Base-by-base conservation (phyloP, 2,888 invertebrate species). In the Tineola bisselliella region DNA sequence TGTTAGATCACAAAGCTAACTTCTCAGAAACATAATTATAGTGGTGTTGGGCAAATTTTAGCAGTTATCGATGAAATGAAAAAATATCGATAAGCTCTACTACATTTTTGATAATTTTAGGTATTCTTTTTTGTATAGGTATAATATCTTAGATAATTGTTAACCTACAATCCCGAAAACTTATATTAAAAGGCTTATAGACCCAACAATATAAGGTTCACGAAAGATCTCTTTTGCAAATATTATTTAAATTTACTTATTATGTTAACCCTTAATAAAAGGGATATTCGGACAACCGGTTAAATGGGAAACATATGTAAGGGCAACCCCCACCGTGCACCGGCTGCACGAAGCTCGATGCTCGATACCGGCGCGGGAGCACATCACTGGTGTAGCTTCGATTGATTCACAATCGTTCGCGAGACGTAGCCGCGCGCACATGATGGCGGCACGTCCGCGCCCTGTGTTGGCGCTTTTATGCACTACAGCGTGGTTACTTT, bases 391-490 rank as follows among this genome's bases (percentile, higher is more conserved):
- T 12, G 54, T 25, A 54, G 13, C 58, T 4, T 12, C 33, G 33
- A 10, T 15, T 11, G 33, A 61, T 52, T 63, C 67, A 63, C 84
- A 86, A 77, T 84, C 81, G 69, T 77, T 75, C 77, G 67, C 71
- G 69, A 70, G 73, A 71, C 80, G 80, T 54, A 52, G 44, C 72
- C 77, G 79, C 72, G 65, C 76, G 75, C 76, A 75, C 74, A 74
- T 75, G 84, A 73, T 76, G 86, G 86, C 86, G 71, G 75, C 77
- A 75, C 73, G 67, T 63, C 68, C 62, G 64, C 71, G 61, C 25
- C 31, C 15, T n/a, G 6, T 15, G 13, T 6, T 30, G 33, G 33
- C 33, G n/a, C 31, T 58, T 11, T 56, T 56, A 17, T 44, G 25
- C 1, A 44, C 44, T 67, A 73, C 73, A 66, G 60, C 68, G 19